Conservation (phyloP, 53 echinoderm and acorn worm species). For the Mesocentrotus franciscanus region DNA sequence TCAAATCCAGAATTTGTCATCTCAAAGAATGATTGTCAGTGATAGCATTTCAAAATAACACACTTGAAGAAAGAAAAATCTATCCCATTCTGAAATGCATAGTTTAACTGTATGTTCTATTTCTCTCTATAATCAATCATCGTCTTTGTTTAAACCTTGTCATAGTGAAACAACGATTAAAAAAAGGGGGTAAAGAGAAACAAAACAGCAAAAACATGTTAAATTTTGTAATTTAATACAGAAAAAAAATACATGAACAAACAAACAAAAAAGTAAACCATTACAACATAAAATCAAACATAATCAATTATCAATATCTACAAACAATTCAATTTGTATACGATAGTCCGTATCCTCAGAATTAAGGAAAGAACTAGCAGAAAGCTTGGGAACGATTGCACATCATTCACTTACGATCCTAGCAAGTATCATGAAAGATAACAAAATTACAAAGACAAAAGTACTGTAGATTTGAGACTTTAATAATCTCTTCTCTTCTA, state of each 20-base stretch:
- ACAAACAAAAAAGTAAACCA: background rate
- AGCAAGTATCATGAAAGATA: conserved; percentile 19
- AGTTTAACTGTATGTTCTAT: background rate
- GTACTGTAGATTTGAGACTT: conserved; percentile 30
- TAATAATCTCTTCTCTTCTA: background rate
- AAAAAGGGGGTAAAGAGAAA: background rate
- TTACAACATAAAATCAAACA: background rate
- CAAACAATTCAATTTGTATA: conserved; percentile 23
- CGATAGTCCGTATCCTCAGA: background rate
- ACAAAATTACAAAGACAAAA: conserved; percentile 19
- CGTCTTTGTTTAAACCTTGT: background rate
- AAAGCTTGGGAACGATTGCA: conserved; percentile 27
- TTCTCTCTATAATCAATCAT: background rate
- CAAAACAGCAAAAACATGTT: background rate
- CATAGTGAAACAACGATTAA: background rate
- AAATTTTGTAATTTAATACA: background rate
- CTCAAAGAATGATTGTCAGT: background rate
- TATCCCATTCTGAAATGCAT: background rate
- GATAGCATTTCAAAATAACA: background rate
- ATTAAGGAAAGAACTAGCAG: background rate
- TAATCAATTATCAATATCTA: background rate
- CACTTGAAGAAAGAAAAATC: too few species aligned
- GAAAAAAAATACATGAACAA: background rate
- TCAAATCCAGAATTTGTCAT: background rate
- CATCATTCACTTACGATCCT: conserved; percentile 13